Evolutionary conservation across 2,113 vertebrate species (phyloP), one percentile per base, ranked within the genome.

Genomic region (Embiotoca jacksoni): DNA sequence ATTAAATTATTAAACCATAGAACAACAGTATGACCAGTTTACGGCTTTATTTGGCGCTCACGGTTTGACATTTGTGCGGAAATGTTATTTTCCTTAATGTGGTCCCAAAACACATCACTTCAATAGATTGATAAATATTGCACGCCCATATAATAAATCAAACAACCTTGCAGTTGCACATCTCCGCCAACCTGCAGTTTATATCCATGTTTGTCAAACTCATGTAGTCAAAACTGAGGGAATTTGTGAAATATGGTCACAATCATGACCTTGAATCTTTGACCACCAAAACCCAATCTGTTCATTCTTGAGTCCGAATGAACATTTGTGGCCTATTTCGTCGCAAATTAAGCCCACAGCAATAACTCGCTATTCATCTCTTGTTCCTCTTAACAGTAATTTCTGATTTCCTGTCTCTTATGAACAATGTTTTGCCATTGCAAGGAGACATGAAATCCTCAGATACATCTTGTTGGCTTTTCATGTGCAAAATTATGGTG

Each of bases 111-210:
- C 66, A 57, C 58, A 62, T 54, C 32, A 33, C 37, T 35, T 60
- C 78, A 67, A 61, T 57, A 14, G 30, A 83, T 70, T 55, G 65
- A 72, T 44, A 23, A 23, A 54, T 56, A 55, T 60, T 33, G 52
- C 66, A 75, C 23, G 23, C 23, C 23, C 23, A 23, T 23, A 85
- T 90, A 84, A 89, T 68, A 66, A 62, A 84, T 5, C 10, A 67
- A 74, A 72, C 66, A 75, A 82, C 23, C 1, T 23, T 23, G 72
- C 55, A 75, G 59, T n/a, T 23, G 58, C 70, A 62, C 36, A 76
- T 83, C 75, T 73, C 37, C 8, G 37, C 67, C 59, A 73, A 74
- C 23, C 23, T 23, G 23, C 1, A 23, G 23, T 23, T 23, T 23
- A 23, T 23, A 23, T 23, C 23, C 23, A 23, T 23, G 23, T 23